Conservation (phyloP, 2,113 vertebrate genomes). For the Rutilus rutilus region DNA sequence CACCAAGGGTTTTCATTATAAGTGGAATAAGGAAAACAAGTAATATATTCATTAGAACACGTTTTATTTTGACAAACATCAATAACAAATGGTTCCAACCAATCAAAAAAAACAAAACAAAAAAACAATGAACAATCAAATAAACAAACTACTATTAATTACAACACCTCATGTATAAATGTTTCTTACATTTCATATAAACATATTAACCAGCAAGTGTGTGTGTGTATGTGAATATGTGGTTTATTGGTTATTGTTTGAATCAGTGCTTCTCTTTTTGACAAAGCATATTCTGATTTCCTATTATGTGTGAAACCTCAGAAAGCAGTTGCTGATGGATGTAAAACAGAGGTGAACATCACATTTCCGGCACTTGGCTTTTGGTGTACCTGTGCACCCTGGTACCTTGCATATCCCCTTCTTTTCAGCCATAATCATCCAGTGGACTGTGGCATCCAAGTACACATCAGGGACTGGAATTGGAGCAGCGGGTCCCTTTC, state of each 20-base stretch:
- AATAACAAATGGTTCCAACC: background rate
- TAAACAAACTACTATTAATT: background rate
- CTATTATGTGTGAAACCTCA: background rate
- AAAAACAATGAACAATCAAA: background rate
- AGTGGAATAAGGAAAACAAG: background rate
- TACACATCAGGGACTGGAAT: too few species aligned
- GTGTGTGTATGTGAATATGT: too few species aligned
- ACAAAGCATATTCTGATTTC: too few species aligned
- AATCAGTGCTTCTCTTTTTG: too few species aligned
- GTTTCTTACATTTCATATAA: too few species aligned
- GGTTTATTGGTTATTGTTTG: too few species aligned
- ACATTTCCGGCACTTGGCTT: constrained; percentile 23
- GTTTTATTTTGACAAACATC: background rate
- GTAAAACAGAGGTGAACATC: background rate
- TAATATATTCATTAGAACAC: background rate
- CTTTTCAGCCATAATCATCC: too few species aligned
- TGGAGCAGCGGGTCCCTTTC: too few species aligned
- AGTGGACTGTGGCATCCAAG: too few species aligned
- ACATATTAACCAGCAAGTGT: too few species aligned
- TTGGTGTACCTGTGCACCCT: background rate
- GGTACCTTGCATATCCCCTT: too few species aligned
- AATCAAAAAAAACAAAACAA: background rate
- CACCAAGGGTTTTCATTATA: background rate
- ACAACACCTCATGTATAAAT: too few species aligned
- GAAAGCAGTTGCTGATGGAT: background rate